Evolutionary conservation across 2,888 invertebrate species (phyloP), one percentile per base, ranked within the genome.

Genomic region (Eupeodes latifasciatus): DNA sequence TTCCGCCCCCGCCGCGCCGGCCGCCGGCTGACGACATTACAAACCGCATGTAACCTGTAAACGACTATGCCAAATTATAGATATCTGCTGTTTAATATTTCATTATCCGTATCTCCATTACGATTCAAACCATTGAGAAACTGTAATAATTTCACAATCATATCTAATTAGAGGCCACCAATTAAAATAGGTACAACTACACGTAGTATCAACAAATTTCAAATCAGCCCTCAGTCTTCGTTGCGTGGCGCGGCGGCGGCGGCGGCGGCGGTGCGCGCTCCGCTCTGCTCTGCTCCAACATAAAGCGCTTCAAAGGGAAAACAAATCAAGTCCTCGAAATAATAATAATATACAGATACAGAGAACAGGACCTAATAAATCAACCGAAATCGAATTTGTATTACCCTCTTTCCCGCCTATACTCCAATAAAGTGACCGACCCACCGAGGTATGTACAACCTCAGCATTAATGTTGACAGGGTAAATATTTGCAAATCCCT

Each of bases 401-500:
- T 12, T 55, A 36, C 53, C 14, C 49, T 36, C 34, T 7, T 7
- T 4, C 14, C 14, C 47, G 7, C 53, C 16, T 27, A 27, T 27
- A 51, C n/a, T n/a, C 5, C 5, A 4, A 12, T 14, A 6, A 0
- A 40, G 40, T 19, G 44, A 16, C 6, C 62, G 40, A 10, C n/a
- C 14, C 53, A 53, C 53, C 53, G 9, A 40, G 12, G n/a, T 16
- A 0, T 12, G 12, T 6, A 64, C 44, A 64, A 57, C 19, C 55
- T 49, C 36, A 53, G 40, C 47, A 49, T 69, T 82, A 59, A 55
- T 72, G 72, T 72, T 82, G 77, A 82, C 72, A 69, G 51, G n/a
- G 47, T 59, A 79, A 79, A 86, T 78, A 78, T 81, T 86, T 82
- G 78, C 62, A 49, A 64, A 53, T 62, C 75, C 81, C 66, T 71